Base-by-base conservation (phyloP, 35 echinoderm and acorn worm species). In the Acanthaster planci region DNA sequence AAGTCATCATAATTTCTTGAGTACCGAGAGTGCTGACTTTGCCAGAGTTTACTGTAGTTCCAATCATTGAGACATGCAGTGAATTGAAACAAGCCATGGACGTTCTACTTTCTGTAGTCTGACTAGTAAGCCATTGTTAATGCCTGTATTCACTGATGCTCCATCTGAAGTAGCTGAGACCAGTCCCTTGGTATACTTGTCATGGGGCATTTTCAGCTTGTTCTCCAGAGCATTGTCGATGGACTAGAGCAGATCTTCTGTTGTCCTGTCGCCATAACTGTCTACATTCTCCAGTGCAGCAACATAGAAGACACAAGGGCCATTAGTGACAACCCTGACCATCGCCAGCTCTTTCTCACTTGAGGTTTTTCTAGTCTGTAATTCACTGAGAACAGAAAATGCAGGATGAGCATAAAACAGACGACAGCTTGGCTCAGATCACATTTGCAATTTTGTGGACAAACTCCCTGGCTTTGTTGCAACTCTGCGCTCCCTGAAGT, bases 221-320 rank as follows among this genome's bases (percentile, higher is more conserved):
- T 59, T 82, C 19, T 60, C 80, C 60, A 29, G 89, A 54, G 44
- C 55, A 47, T 86, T 51, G 23, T 94, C 60, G 38, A 94, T 85
- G 15, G 78, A 86, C 34, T 38, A 23, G 15, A 89, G 32, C 0
- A 94, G 47, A 75, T 89, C 90, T 60, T 86, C 84, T 9, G 87
- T 87, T 82, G 39, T 90, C 47, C 87, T 83, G 60, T 94, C 87
- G 5, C 92, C 87, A 76, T 82, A 82, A 36, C 35, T 50, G 64
- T 94, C 92, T 42, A 94, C 83, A 35, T 94, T 87, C 51, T 94
- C 39, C 31, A 90, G 47, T 32, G 87, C 87, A 40, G 67, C 78
- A 54, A 60, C 77, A 76, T 75, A 94, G 39, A 72, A 94, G 18
- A 86, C 59, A 39, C 87, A 47, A 7, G 7, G 35, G 8, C 92